Base-by-base conservation (phyloP, 2,797 vertebrate species). In the Enteromius viviparus region DNA sequence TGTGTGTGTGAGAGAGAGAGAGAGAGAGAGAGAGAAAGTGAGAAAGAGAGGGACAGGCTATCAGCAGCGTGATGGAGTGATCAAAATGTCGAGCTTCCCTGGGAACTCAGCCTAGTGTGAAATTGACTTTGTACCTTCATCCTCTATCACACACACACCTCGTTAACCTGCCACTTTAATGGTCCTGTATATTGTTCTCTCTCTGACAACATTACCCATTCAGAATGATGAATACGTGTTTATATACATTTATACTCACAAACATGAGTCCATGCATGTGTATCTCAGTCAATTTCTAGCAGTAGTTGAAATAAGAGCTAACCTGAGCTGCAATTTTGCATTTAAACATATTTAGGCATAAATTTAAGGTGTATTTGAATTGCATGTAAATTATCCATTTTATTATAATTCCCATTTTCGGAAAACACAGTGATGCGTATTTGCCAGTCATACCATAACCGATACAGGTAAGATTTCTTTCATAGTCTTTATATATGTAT, bases 71-170 rank as follows among this genome's bases (percentile, higher is more conserved):
- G 90, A 92, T 83, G 87, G 90, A 90, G 89, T 80, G 87, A 93
- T 92, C 87, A 85, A 90, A 89, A 90, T 85, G 87, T 86, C 83
- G 89, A 89, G 84, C 83, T 89, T 89, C 87, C 88, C 84, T 64
- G 11, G 80, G 32, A 89, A 91, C 3, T 79, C 90, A 90, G 84
- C 70, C 91, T 87, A 87, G 91, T 89, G 90, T 91, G 93, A 93
- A 94, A 94, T 93, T 92, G 92, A 93, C 91, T 92, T 90, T 87
- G 89, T 89, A 21, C 71, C 91, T 89, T 88, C 90, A 74, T 53
- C 32, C 77, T 74, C 76, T 62, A 47, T 42, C 64, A 74, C 40
- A 60, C 76, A 34, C 82, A 64, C 66, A 60, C 75, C 47, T 83
- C 12, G 21, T 85, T 85, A 87, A 80, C 82, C 80, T 77, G 71